Conservation (phyloP, 2,113 vertebrate genomes). For the Dicerorhinus sumatrensis region DNA sequence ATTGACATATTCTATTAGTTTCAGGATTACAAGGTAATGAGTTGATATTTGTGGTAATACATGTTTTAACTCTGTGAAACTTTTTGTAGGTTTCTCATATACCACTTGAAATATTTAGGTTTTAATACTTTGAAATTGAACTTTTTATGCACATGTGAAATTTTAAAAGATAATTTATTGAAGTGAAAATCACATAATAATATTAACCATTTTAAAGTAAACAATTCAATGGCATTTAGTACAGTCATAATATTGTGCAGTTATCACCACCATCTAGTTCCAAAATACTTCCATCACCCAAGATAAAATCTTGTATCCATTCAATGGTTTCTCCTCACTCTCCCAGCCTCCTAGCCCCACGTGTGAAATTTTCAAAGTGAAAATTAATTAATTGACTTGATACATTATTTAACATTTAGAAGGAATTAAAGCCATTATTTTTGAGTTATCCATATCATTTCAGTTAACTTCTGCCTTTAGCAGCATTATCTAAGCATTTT, state of each 20-base stretch:
- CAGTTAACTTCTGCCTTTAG: background rate
- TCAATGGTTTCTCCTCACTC: background rate
- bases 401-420: background rate
- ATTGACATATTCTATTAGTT: background rate
- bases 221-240: background rate
- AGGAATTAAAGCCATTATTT: background rate
- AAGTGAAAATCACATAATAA: background rate
- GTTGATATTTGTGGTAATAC: background rate
- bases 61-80: conserved; percentile 10
- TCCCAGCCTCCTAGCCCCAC: background rate
- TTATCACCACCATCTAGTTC: background rate
- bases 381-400: background rate
- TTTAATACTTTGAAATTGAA: background rate
- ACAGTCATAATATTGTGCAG: background rate
- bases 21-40: background rate
- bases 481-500: no score
- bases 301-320: background rate
- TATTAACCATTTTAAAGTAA: background rate
- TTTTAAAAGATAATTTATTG: background rate
- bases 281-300: background rate
- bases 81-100: background rate
- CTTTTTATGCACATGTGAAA: background rate
- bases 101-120: background rate
- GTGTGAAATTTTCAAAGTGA: background rate
- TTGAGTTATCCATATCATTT: background rate